These are phyloP conservation scores for Ispidina lecontei DNA, from an alignment of 2,797 vertebrate species.

Conservation along the genomic window DNA sequence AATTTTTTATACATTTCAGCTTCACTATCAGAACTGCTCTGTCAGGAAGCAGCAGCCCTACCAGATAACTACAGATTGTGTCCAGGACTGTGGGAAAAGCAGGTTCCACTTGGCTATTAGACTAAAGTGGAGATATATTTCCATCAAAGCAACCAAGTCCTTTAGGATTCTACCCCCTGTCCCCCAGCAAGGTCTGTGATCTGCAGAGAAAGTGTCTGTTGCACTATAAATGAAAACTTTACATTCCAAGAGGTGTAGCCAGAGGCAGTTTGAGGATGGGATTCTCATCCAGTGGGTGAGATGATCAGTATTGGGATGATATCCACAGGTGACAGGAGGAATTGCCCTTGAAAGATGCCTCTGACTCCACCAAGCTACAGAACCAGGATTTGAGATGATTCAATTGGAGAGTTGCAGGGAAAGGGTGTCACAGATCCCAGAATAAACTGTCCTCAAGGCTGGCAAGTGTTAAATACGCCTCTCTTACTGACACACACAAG, in stretches of 20 bases:
- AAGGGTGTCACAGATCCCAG: background rate
- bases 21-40: background rate
- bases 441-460: background rate
- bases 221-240: background rate
- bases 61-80: background rate
- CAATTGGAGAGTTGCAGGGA: background rate
- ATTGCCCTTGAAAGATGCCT: background rate
- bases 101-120: background rate
- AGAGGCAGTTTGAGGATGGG: fast-evolving
- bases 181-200: background rate
- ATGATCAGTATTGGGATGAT: background rate
- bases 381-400: background rate
- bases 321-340: background rate
- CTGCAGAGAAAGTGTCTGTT: background rate
- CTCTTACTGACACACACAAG: background rate
- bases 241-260: background rate
- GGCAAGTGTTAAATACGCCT: background rate
- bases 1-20: background rate
- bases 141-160: background rate
- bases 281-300: background rate
- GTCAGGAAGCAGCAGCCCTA: background rate
- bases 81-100: background rate
- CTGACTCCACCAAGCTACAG: background rate
- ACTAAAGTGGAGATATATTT: background rate
- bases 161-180: background rate